A percentile compares a stretch with the other conserved stretches of the same genome.
Evolutionary conservation across 2,888 invertebrate genomes (phyloP).

Genomic region (Lapara coniferarum): DNA sequence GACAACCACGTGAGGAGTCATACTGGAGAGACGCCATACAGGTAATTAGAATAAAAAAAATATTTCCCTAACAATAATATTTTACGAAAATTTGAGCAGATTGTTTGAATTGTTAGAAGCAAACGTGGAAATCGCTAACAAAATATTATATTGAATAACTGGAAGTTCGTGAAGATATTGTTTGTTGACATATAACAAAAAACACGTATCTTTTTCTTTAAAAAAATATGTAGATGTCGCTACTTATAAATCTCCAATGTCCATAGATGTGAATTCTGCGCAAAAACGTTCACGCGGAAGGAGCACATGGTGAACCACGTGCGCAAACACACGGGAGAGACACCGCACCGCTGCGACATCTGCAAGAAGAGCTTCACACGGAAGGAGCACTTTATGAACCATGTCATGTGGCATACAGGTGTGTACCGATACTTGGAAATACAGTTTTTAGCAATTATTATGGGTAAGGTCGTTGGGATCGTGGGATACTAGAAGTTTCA

Average conservation of each 20-base stretch:
- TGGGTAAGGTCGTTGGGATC: too few relatives aligned
- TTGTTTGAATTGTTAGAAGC: too few relatives aligned
- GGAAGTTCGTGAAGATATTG: too few relatives aligned
- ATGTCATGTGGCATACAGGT: constrained; percentile 91
- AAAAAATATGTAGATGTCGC: too few relatives aligned
- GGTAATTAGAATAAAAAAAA: constrained; percentile 56
- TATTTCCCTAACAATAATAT: not conserved
- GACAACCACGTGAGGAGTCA: constrained; percentile 93
- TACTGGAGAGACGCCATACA: constrained; percentile 92
- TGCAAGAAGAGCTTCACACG: constrained; percentile 91
- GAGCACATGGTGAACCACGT: constrained; percentile 92
- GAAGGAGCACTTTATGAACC: constrained; percentile 91
- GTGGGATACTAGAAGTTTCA: too few relatives aligned
- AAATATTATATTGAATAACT: too few relatives aligned
- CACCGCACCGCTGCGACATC: constrained; percentile 89
- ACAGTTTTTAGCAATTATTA: not conserved
- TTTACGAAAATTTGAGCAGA: too few relatives aligned
- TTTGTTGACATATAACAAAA: too few relatives aligned
- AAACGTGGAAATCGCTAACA: too few relatives aligned
- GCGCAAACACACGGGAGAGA: constrained; percentile 89
- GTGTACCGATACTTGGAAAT: not conserved
- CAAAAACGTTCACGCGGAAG: constrained; percentile 89
- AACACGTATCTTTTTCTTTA: too few relatives aligned
- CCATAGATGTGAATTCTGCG: constrained; percentile 87
- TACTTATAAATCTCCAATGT: not conserved